Conservation (phyloP, 2,888 invertebrate species). For the Xestia rhomboidea region DNA sequence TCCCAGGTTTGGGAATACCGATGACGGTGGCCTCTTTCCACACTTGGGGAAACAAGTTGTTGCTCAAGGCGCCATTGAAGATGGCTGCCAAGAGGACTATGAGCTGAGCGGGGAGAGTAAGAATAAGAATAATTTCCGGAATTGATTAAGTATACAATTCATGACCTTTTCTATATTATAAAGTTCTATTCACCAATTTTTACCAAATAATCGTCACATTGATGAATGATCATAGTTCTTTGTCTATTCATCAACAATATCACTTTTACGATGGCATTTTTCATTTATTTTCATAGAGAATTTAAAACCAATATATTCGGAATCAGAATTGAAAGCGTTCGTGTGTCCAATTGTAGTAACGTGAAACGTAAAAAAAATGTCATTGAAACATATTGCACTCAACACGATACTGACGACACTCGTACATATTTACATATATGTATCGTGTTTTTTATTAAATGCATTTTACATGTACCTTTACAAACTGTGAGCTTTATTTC, state of each 20-base stretch:
- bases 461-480: not conserved
- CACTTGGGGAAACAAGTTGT: too few species aligned
- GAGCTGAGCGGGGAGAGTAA: too few species aligned
- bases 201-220: not conserved
- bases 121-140: too few species aligned
- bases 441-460: conserved; percentile 29
- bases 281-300: conserved; percentile 17
- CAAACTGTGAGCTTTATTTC: not conserved
- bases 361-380: conserved; percentile 40
- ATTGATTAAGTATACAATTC: not conserved
- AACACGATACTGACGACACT: conserved; percentile 12
- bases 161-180: not conserved
- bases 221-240: not conserved
- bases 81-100: too few species aligned
- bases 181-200: not conserved
- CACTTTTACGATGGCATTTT: conserved; percentile 1
- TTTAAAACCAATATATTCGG: conserved; percentile 42
- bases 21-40: too few species aligned
- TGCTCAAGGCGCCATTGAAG: too few species aligned
- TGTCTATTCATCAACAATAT: conserved; percentile 9
- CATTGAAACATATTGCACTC: conserved; percentile 33
- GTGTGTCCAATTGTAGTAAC: conserved; percentile 31
- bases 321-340: conserved; percentile 49
- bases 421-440: not conserved
- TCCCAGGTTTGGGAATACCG: too few species aligned